These are phyloP conservation scores for Borostomias antarcticus DNA, from an alignment of 2,797 vertebrate species.

Conservation along the genomic window DNA sequence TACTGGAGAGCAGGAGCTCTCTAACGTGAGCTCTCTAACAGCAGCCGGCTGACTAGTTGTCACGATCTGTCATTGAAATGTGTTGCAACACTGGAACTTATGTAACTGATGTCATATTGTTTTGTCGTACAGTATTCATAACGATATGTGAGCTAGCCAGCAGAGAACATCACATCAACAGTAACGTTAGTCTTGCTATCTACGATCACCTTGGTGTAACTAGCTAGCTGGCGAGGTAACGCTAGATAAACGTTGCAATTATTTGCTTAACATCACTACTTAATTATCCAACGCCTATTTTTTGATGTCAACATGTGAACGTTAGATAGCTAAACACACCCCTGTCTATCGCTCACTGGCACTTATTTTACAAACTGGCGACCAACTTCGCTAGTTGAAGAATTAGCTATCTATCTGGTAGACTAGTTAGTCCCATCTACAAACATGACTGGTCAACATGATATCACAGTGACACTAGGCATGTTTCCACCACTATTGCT, in stretches of 20 bases:
- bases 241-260: background rate
- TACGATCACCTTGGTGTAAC: background rate
- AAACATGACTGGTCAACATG: too few species aligned
- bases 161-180: too few species aligned
- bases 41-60: background rate
- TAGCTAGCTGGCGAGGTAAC: background rate
- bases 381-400: background rate
- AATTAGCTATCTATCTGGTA: background rate
- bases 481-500: too few species aligned
- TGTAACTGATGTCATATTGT: too few species aligned
- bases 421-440: background rate
- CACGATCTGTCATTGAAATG: background rate
- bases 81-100: background rate
- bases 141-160: too few species aligned
- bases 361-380: too few species aligned
- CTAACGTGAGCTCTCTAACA: background rate
- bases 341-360: too few species aligned
- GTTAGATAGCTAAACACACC: background rate
- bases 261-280: background rate
- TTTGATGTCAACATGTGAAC: background rate
- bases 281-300: too few species aligned
- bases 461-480: too few species aligned
- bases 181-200: too few species aligned
- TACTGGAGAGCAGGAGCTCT: background rate
- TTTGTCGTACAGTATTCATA: too few species aligned